Conservation (phyloP, 2,113 vertebrate species). For the Perognathus longimembris region DNA sequence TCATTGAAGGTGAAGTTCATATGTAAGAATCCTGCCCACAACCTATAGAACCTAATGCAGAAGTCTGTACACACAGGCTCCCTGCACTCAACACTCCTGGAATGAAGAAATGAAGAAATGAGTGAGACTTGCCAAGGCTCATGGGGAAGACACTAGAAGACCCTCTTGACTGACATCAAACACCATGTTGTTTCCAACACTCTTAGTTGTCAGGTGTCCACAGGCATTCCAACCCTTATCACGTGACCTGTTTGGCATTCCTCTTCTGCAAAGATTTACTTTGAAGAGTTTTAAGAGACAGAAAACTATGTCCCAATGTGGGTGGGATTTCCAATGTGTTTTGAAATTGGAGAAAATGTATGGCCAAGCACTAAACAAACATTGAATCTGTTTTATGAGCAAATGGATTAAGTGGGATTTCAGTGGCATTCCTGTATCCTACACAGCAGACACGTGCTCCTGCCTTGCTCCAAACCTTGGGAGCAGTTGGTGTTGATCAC, state of each 20-base stretch:
- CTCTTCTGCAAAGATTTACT: constrained; percentile 53
- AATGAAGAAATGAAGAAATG: neutral
- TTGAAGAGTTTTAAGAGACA: constrained; percentile 48
- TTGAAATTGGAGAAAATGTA: constrained; percentile 76
- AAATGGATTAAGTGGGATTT: constrained; percentile 76
- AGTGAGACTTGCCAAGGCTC: constrained; percentile 19
- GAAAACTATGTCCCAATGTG: constrained; percentile 54
- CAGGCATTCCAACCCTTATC: constrained; percentile 51
- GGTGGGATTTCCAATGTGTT: constrained; percentile 70
- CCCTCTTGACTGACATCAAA: constrained; percentile 52
- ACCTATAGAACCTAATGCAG: neutral
- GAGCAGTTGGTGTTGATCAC: constrained; percentile 75
- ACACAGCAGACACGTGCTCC: constrained; percentile 34
- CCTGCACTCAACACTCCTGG: neutral
- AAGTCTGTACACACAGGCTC: neutral
- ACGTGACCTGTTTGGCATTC: constrained; percentile 32
- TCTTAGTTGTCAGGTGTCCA: constrained; percentile 31
- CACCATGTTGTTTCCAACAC: neutral
- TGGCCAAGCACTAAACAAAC: constrained; percentile 78
- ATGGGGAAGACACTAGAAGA: constrained; percentile 34
- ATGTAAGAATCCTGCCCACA: neutral
- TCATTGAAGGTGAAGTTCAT: neutral
- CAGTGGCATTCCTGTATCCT: constrained; percentile 44
- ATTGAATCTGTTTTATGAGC: constrained; percentile 73
- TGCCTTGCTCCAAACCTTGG: constrained; percentile 18